These are phyloP conservation scores for Eutrigla gurnardus DNA, from an alignment of 2,797 vertebrate species.

Conservation along the genomic window DNA sequence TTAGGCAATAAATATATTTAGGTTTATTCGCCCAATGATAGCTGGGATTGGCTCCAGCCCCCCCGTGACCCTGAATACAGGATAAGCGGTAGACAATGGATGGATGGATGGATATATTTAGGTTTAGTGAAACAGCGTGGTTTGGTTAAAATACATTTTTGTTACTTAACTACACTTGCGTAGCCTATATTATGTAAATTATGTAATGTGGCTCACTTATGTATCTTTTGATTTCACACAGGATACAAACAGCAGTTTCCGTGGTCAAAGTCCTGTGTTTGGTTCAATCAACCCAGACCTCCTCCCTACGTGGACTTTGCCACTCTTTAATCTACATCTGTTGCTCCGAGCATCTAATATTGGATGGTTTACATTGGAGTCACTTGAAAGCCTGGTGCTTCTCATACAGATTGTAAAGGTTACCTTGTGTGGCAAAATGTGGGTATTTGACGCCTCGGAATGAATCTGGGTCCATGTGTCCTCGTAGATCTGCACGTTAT, in stretches of 20 bases:
- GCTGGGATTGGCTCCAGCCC: no score
- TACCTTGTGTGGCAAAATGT: background rate
- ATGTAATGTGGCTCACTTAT: no score
- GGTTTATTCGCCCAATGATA: no score
- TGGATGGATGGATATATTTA: background rate
- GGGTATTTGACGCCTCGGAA: background rate
- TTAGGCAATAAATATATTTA: background rate
- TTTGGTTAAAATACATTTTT: background rate
- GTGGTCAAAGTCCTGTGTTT: background rate
- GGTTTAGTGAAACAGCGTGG: background rate
- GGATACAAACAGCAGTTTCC: background rate
- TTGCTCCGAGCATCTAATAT: background rate
- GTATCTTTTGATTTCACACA: background rate
- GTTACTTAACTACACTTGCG: background rate
- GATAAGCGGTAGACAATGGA: no score
- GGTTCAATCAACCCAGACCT: background rate
- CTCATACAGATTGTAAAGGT: background rate
- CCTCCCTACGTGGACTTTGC: background rate
- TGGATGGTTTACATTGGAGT: background rate
- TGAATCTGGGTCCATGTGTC: background rate
- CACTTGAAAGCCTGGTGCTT: background rate
- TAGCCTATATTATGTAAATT: background rate
- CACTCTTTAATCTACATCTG: background rate
- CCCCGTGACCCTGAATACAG: no score
- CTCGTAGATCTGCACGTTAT: background rate